Base-by-base conservation (phyloP, 2,797 vertebrate species). In the Lutra lutra region DNA sequence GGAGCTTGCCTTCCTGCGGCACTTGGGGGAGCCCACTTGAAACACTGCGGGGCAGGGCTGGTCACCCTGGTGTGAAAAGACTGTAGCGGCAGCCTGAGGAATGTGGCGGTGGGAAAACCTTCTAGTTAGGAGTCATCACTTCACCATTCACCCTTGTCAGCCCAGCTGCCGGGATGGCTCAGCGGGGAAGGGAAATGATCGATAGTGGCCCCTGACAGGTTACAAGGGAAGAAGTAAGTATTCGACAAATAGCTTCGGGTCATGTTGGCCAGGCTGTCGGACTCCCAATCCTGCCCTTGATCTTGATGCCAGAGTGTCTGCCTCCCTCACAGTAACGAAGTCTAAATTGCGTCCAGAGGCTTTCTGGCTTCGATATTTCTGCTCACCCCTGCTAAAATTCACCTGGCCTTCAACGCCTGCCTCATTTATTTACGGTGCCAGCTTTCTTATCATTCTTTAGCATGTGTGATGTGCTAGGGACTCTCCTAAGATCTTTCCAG, bases 121-220 rank as follows among this genome's bases (percentile, higher is more conserved):
- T 75, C 84, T n/a, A 35, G 21, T 96, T 92, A 94, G 91, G 73
- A 97, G 92, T 32, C 68, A 92, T 92, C 70, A 82, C 60, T 43
- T 85, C 0, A 0, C 87, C 4, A 4, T 94, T 97, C 83, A 89
- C 89, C 95, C 83, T 93, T 86, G 93, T 91, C 95, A 17, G 91
- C 60, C 29, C 32, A 20, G 91, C 54, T 2, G 0, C 89, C 5
- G 27, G 78, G 66, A 68, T 21, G 73, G 48, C 96, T 68, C 54
- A 1, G 66, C 73, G 23, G 89, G 78, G 91, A 84, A 88, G 66
- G 68, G 10, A 35, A 78, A 83, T 87, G 92, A 79, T 86, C 4
- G 15, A 23, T 75, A 20, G 82, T 40, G 91, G 43, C 4, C 38
- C 48, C 75, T 77, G 91, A 75, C 86, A 75, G 83, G 72, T 51